A percentile compares a stretch with the other conserved stretches of the same genome.
phyloP scores from a whole-genome alignment of 2,113 vertebrate species.

The Nannobrachium achirus region DNA sequence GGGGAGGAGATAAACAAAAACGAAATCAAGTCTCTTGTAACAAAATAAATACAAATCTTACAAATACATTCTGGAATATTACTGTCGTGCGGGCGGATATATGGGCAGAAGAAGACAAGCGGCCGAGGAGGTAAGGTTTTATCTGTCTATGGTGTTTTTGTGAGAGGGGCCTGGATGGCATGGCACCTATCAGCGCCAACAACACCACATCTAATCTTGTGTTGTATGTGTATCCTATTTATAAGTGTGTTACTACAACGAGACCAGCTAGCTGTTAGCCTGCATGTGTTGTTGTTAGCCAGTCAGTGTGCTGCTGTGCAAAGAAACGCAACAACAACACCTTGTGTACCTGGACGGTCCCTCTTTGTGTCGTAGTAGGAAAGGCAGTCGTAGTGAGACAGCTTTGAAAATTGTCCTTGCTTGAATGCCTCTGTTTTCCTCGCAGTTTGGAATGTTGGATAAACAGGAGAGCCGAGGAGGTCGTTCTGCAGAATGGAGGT shows the following conservation, averaged over 20 bases:
- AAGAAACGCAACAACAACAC: background rate
- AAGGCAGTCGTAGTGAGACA: background rate
- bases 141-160: conserved; percentile 15
- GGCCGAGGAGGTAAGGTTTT: background rate
- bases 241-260: background rate
- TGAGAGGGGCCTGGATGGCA: conserved; percentile 40
- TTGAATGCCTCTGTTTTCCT: background rate
- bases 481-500: conserved; percentile 52
- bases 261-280: background rate
- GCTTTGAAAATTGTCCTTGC: background rate
- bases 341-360: background rate
- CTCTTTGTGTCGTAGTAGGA: background rate
- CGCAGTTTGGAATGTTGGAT: conserved; percentile 51
- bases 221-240: background rate
- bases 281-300: no score
- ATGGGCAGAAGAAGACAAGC: background rate
- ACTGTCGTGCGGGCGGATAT: no score
- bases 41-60: background rate
- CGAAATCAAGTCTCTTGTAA: conserved; percentile 28
- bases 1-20: conserved; percentile 7
- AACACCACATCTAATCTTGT: conserved; percentile 44
- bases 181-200: conserved; percentile 50
- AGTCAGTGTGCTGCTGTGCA: no score
- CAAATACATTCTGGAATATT: no score
- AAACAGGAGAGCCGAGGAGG: conserved; percentile 22